phyloP scores from a whole-genome alignment of 2,797 vertebrate genomes.

The Syngnathus acus region DNA sequence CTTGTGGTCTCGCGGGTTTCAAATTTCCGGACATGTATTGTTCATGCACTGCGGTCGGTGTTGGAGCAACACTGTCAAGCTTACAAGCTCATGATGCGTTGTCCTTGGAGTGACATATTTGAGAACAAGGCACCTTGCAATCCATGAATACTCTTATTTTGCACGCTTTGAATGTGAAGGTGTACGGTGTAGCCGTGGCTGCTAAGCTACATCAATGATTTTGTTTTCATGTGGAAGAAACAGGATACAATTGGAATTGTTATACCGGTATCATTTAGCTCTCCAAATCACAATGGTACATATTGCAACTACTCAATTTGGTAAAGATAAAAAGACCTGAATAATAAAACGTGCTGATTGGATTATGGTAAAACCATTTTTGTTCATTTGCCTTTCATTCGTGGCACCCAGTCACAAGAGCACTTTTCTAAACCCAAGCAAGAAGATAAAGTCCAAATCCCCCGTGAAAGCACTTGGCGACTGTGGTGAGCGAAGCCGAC shows the following conservation, averaged over 20 bases:
- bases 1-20: too few species aligned
- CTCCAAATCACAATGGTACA: not conserved
- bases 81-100: not conserved
- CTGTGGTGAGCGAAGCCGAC: not conserved
- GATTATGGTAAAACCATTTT: not conserved
- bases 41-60: too few species aligned
- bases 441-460: conserved; percentile 4
- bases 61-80: not conserved
- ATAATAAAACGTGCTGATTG: not conserved
- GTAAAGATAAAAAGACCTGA: not conserved
- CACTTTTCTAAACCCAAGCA: not conserved
- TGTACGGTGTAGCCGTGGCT: not conserved
- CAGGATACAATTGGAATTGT: not conserved
- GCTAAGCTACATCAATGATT: not conserved
- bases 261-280: not conserved
- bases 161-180: not conserved
- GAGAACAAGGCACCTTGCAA: not conserved
- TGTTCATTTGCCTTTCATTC: not conserved
- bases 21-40: too few species aligned
- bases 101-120: not conserved
- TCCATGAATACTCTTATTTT: not conserved
- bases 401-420: not conserved
- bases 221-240: not conserved
- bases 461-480: not conserved
- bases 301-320: not conserved